Conservation (phyloP, 2,797 vertebrate species). For the Tapera naevia region DNA sequence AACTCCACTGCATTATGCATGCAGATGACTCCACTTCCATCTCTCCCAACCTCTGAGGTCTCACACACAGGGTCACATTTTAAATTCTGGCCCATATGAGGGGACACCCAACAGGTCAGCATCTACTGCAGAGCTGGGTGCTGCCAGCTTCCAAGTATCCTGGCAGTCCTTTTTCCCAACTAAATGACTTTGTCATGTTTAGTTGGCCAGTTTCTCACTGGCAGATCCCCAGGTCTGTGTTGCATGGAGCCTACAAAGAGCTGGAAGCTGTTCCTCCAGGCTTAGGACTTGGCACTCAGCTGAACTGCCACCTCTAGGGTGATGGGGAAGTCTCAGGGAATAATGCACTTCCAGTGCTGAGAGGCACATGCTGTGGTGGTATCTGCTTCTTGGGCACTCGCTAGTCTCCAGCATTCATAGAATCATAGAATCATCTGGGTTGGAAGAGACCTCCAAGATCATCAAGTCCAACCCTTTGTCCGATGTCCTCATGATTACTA, state of each 20-base stretch:
- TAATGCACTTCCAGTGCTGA: neutral
- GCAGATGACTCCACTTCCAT: neutral
- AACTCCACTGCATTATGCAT: neutral
- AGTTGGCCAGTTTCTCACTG: rapidly evolving
- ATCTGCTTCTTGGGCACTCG: neutral
- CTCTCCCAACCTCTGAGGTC: neutral
- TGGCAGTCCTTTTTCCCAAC: neutral
- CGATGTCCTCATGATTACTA: too few species aligned
- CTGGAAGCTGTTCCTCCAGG: neutral
- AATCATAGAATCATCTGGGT: too few species aligned
- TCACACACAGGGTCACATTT: neutral
- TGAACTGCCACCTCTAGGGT: neutral
- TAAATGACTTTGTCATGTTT: neutral
- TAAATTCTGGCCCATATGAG: neutral
- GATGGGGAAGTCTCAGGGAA: neutral
- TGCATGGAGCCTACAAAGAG: neutral
- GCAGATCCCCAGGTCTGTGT: rapidly evolving
- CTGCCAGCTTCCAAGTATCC: neutral
- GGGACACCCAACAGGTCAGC: neutral
- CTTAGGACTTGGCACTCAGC: neutral
- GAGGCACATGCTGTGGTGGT: rapidly evolving
- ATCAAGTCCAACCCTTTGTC: too few species aligned
- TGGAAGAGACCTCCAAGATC: too few species aligned
- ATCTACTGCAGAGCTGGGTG: neutral
- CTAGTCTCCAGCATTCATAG: neutral